Base-by-base conservation (phyloP, 2,888 invertebrate species). In the Noctuana brunneofusca region DNA sequence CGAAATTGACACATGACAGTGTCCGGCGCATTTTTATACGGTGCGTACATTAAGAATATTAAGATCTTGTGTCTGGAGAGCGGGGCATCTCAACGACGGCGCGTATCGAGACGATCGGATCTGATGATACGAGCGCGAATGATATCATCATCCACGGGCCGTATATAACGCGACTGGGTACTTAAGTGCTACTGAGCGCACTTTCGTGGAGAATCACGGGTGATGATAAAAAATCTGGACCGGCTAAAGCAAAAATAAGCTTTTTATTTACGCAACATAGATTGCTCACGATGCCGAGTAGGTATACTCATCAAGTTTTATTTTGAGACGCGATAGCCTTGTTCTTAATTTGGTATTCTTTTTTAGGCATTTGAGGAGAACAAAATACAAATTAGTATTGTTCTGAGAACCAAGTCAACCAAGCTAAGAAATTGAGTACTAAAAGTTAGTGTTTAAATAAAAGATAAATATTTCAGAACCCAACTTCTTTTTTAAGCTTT, bases 1-100 rank as follows among this genome's bases (percentile, higher is more conserved):
- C 35, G 64, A 71, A 73, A 78, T 76, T 80, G 85, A 84, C 84
- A 73, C 69, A 75, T 82, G 86, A 82, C 86, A 81, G 83, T 73
- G 76, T 76, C 80, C 78, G 77, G 69, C 66, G 68, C 70, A 74
- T 77, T 83, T 81, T 82, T 78, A 75, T 78, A 78, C 76, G 75
- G 78, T 71, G 58, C 70, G 70, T 76, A 74, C 74, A 79, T 82
- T 82, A 80, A 79, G 80, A 81, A 74, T 73, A 79, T 82, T 82
- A 80, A 79, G 80, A 81, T 80, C 76, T 78, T 71, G 70, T 74
- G 75, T 55, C 60, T 12, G 60, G 53, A 22, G 54, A 75, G 71
- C 72, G 66, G 70, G 65, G 71, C 71, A 72, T 76, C 74, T 72
- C 46, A 58, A 64, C 65, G 53, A 43, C 63, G 59, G 50, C 64